Conservation (phyloP, 2,888 invertebrate genomes). For the Herminia tarsipennalis region DNA sequence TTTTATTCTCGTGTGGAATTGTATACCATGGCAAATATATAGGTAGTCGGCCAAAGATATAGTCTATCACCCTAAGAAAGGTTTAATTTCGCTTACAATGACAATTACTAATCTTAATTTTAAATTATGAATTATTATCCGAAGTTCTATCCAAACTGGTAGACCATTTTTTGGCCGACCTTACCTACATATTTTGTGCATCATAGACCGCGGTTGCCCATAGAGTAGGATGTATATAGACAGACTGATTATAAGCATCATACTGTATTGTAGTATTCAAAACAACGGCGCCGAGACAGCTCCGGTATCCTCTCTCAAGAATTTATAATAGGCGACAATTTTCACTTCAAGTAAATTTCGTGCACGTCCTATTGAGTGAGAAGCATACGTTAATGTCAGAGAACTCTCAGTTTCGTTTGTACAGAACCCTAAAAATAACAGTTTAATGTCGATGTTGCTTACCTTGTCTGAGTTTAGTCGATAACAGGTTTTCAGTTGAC, state of each 20-base stretch:
- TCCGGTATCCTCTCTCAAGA: conserved; percentile 26
- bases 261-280: conserved; percentile 21
- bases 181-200: too few relatives aligned
- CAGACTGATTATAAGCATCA: not conserved
- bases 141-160: too few relatives aligned
- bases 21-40: too few relatives aligned
- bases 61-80: too few relatives aligned
- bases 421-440: conserved; percentile 49
- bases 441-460: conserved; percentile 44
- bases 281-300: conserved; percentile 10
- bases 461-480: conserved; percentile 59
- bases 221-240: too few relatives aligned
- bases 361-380: conserved; percentile 38
- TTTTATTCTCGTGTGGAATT: too few relatives aligned
- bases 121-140: too few relatives aligned
- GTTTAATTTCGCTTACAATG: too few relatives aligned
- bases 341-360: conserved; percentile 40
- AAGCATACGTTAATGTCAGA: conserved; percentile 29
- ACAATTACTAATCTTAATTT: too few relatives aligned
- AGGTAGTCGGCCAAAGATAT: too few relatives aligned
- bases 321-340: conserved; percentile 34
- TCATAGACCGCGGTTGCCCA: too few relatives aligned
- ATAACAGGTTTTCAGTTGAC: conserved; percentile 55
- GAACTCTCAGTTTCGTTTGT: conserved; percentile 15
- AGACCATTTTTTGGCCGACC: too few relatives aligned